Conservation (phyloP, 2,888 invertebrate species). For the Ophion costatus region DNA sequence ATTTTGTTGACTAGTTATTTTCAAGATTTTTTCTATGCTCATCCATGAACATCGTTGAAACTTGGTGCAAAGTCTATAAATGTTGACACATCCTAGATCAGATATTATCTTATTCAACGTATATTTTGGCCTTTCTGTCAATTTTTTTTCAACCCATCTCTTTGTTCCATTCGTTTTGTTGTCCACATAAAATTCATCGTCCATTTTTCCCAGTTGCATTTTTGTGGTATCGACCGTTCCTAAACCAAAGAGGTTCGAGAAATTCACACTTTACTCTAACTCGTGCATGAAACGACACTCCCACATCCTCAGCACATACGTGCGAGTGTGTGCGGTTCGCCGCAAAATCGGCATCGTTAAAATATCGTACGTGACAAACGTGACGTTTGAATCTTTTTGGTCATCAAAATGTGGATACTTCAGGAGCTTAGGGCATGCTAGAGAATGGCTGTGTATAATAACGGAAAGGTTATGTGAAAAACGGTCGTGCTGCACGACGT, state of each 20-base stretch:
- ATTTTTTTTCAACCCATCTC: no score
- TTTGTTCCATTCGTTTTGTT: neutral
- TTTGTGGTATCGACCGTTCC: neutral
- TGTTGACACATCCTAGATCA: no score
- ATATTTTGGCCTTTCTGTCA: no score
- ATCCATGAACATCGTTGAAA: neutral
- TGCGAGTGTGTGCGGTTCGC: constrained; percentile 9
- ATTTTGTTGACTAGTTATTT: neutral
- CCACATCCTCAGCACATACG: neutral
- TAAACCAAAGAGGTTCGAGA: neutral
- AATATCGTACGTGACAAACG: constrained; percentile 59
- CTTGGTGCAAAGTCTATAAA: no score
- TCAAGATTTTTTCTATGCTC: neutral
- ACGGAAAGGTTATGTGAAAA: neutral
- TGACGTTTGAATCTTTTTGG: constrained; percentile 44
- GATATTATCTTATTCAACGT: no score
- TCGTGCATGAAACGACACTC: neutral
- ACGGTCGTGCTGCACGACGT: neutral
- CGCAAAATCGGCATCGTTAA: constrained; percentile 58
- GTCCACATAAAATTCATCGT: neutral
- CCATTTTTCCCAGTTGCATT: no score
- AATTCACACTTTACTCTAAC: neutral
- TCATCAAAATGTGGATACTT: constrained; percentile 18
- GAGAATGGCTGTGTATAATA: neutral
- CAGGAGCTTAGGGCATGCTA: neutral